Percentiles rank a stretch among this genome's conserved stretches.
Evolutionary conservation across 2,797 vertebrate species (phyloP).

Genomic region (Ctenosaura bakeri): DNA sequence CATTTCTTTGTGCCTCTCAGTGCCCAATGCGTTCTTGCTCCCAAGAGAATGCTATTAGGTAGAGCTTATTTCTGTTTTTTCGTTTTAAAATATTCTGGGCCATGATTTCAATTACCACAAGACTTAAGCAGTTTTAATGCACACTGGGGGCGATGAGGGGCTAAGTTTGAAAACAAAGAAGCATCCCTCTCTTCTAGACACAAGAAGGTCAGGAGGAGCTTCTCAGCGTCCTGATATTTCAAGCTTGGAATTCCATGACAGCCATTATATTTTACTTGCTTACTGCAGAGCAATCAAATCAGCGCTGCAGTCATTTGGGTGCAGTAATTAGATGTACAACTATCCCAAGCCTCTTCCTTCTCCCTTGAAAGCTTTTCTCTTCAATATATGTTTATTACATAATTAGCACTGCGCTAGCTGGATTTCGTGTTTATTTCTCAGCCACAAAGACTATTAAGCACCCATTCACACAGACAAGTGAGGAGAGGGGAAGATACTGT

Average conservation of each 20-base stretch:
- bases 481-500: background rate
- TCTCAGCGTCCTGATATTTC: constrained; percentile 15
- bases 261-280: constrained; percentile 42
- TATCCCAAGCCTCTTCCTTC: constrained; percentile 4
- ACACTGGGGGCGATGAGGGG: background rate
- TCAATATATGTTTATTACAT: constrained; percentile 7
- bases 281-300: constrained; percentile 41
- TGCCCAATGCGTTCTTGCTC: background rate
- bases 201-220: background rate
- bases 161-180: background rate
- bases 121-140: constrained; percentile 25
- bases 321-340: constrained; percentile 33
- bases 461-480: background rate
- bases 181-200: constrained; percentile 11
- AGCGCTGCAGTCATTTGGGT: constrained; percentile 12
- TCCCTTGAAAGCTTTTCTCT: background rate
- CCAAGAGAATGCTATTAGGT: constrained; percentile 1
- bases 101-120: background rate
- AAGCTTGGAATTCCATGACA: constrained; percentile 24
- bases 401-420: background rate
- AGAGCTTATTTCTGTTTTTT: background rate
- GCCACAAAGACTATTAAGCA: constrained; percentile 25
- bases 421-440: constrained; percentile 35
- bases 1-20: background rate
- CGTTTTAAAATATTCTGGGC: background rate